phyloP scores from a whole-genome alignment of 2,113 vertebrate genomes.

The Oreocharis arfaki region DNA sequence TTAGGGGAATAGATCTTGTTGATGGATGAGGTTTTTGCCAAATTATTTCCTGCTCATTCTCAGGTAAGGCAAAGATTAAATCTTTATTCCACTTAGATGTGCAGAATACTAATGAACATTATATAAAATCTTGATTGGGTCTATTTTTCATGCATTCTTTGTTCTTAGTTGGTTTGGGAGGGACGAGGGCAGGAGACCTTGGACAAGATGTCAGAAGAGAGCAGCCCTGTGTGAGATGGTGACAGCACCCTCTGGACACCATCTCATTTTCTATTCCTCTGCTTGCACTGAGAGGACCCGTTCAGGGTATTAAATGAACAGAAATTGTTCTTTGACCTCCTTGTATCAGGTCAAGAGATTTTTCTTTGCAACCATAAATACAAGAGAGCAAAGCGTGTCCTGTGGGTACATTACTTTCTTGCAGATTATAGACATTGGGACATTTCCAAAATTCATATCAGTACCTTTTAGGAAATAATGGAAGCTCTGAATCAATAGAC shows the following conservation, averaged over 20 bases:
- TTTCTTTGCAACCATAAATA: neutral
- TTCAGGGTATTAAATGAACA: neutral
- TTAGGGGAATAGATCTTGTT: slow-evolving; percentile 23
- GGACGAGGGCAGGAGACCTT: neutral
- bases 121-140: neutral
- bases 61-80: slow-evolving; percentile 41
- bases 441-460: neutral
- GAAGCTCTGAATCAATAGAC: slow-evolving; percentile 44
- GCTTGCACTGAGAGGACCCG: neutral
- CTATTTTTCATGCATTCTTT: neutral
- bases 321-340: neutral
- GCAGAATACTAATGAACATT: slow-evolving; percentile 35
- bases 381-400: neutral
- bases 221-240: neutral
- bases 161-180: neutral
- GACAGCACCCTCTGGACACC: neutral
- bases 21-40: slow-evolving; percentile 47
- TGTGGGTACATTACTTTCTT: neutral
- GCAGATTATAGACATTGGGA: neutral
- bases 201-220: neutral
- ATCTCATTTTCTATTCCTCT: neutral
- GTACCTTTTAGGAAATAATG: slow-evolving; percentile 29
- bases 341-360: neutral
- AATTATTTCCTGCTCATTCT: slow-evolving; percentile 56
- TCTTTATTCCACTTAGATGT: slow-evolving; percentile 18